phyloP scores from a whole-genome alignment of 2,113 vertebrate species.

The Rafetus swinhoei region DNA sequence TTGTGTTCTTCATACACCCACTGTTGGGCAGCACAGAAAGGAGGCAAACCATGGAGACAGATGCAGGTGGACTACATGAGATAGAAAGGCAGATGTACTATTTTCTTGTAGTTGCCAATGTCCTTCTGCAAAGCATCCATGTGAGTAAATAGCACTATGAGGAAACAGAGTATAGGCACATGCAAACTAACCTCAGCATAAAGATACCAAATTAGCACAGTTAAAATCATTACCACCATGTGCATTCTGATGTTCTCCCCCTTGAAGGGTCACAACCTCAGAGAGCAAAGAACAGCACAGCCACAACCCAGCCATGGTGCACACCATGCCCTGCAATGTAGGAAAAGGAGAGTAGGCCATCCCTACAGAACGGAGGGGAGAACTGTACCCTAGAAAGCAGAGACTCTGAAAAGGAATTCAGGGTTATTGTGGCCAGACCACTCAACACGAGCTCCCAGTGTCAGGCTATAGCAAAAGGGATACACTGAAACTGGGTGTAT shows the following conservation, averaged over 20 bases:
- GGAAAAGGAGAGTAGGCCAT: too few species aligned
- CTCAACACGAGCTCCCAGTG: not conserved
- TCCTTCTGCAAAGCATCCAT: accelerated
- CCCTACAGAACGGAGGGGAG: too few species aligned
- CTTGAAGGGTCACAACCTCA: too few species aligned
- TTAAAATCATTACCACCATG: not conserved
- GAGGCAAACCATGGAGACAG: not conserved
- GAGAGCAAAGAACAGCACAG: too few species aligned
- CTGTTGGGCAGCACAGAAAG: not conserved
- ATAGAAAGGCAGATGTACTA: not conserved
- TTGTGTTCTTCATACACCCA: not conserved
- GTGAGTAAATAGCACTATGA: not conserved
- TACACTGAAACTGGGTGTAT: not conserved
- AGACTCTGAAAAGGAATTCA: too few species aligned
- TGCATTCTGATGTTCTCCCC: too few species aligned
- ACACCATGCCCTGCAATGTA: too few species aligned
- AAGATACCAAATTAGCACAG: not conserved
- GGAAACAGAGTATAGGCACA: accelerated
- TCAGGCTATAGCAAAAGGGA: not conserved
- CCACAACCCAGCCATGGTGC: too few species aligned
- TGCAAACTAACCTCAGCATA: not conserved
- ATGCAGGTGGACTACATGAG: not conserved
- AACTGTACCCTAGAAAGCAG: too few species aligned
- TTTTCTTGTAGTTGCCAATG: not conserved
- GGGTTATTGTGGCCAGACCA: not conserved